phyloP scores from a whole-genome alignment of 2,797 vertebrate genomes.

The Myoxocephalus aenaeus region DNA sequence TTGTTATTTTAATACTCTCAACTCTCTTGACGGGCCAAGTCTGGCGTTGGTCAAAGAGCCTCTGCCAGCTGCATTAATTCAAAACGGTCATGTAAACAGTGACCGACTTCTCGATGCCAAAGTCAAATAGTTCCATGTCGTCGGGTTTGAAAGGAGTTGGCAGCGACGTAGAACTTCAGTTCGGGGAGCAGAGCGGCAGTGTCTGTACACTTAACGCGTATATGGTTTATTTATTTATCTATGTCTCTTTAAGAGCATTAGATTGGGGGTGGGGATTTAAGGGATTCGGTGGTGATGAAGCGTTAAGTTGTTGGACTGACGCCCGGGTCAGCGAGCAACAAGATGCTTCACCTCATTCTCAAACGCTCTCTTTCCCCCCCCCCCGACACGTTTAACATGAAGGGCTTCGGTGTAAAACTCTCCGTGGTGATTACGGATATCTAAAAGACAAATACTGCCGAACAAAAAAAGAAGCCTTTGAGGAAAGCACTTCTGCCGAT shows the following conservation, averaged over 20 bases:
- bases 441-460: slow-evolving; percentile 27
- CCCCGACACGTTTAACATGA: slow-evolving; percentile 41
- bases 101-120: slow-evolving; percentile 45
- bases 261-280: slow-evolving; percentile 57
- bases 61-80: slow-evolving; percentile 53
- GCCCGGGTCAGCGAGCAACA: slow-evolving; percentile 59
- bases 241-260: slow-evolving; percentile 51
- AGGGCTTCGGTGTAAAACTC: slow-evolving; percentile 18
- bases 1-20: slow-evolving; percentile 57
- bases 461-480: slow-evolving; percentile 6
- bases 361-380: slow-evolving; percentile 13
- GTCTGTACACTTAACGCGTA: slow-evolving; percentile 37
- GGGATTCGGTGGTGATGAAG: slow-evolving; percentile 60
- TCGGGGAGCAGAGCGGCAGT: slow-evolving; percentile 11
- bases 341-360: slow-evolving; percentile 51
- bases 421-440: slow-evolving; percentile 16
- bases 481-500: not conserved
- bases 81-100: slow-evolving; percentile 44
- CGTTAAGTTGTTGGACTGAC: slow-evolving; percentile 55
- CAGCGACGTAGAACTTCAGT: slow-evolving; percentile 33
- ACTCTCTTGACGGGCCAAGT: slow-evolving; percentile 25
- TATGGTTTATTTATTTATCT: slow-evolving; percentile 46
- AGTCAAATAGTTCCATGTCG: slow-evolving; percentile 65
- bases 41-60: slow-evolving; percentile 40
- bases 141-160: slow-evolving; percentile 55